Evolutionary conservation across 2,888 invertebrate species (phyloP).

Genomic region (Cylloceria caligata): DNA sequence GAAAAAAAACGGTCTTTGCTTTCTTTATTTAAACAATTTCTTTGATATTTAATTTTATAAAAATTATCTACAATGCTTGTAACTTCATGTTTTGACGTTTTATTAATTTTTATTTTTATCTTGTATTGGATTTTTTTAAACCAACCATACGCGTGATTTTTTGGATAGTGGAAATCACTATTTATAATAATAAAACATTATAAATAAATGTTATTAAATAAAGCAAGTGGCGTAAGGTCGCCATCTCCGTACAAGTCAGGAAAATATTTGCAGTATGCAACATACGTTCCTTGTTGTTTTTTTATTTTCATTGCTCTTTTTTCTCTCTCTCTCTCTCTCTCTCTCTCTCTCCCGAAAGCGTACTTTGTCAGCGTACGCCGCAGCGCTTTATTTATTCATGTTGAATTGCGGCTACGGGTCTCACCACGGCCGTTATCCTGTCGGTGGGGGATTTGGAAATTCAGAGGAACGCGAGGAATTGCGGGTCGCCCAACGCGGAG

Average conservation of each 20-base stretch:
- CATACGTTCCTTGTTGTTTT: neutral
- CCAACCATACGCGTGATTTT: too few species aligned
- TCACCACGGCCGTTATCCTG: conserved; percentile 67
- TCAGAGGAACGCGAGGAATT: conserved; percentile 68
- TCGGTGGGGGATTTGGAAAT: conserved; percentile 68
- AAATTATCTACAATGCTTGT: neutral
- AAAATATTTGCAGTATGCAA: conserved; percentile 15
- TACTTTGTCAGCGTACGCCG: conserved; percentile 67
- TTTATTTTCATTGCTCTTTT: conserved; percentile 3
- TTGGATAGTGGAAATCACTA: too few species aligned
- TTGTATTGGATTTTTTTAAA: too few species aligned
- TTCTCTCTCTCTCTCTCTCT: conserved; percentile 9
- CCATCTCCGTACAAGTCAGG: neutral
- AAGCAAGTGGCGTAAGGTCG: too few species aligned
- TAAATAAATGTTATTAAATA: too few species aligned
- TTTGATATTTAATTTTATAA: neutral
- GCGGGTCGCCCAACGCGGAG: conserved; percentile 62
- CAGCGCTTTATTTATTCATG: conserved; percentile 82
- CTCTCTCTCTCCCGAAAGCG: conserved; percentile 30
- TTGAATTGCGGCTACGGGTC: conserved; percentile 70
- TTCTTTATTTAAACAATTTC: neutral
- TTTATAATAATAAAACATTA: too few species aligned
- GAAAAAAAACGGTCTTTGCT: neutral
- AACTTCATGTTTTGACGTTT: neutral
- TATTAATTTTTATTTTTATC: too few species aligned